Conservation (phyloP, 2,113 vertebrate species). For the Upupa epops region DNA sequence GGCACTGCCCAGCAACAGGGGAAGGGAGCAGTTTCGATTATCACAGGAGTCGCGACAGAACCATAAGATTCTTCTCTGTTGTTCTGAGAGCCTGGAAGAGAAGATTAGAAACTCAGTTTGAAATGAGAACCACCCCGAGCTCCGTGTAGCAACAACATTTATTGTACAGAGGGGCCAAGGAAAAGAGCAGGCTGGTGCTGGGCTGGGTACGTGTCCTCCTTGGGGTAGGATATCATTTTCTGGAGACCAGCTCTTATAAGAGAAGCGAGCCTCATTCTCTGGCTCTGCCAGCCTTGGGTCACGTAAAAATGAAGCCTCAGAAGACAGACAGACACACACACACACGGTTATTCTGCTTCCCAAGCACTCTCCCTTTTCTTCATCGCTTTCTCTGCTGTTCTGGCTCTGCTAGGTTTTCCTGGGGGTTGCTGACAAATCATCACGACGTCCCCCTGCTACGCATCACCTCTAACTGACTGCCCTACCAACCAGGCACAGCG, state of each 20-base stretch:
- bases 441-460: neutral
- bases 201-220: neutral
- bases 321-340: conserved; percentile 6
- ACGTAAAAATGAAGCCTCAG: conserved; percentile 55
- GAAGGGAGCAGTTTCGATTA: conserved; percentile 75
- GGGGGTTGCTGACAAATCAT: neutral
- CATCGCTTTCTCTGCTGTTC: neutral
- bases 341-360: conserved; percentile 23
- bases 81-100: conserved; percentile 78
- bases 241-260: conserved; percentile 39
- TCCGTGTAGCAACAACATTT: conserved; percentile 35
- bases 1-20: conserved; percentile 80
- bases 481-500: neutral
- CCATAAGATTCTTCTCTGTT: conserved; percentile 85
- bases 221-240: conserved; percentile 37
- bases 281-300: conserved; percentile 51
- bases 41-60: conserved; percentile 76
- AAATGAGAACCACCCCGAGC: conserved; percentile 64
- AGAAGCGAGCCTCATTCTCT: conserved; percentile 36
- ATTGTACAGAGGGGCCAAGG: neutral
- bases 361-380: conserved; percentile 5
- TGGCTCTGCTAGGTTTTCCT: neutral
- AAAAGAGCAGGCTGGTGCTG: neutral
- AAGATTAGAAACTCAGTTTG: conserved; percentile 57
- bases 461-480: neutral